Evolutionary conservation across 2,888 invertebrate species (phyloP).

Genomic region (Nipponacmea schrenckii): DNA sequence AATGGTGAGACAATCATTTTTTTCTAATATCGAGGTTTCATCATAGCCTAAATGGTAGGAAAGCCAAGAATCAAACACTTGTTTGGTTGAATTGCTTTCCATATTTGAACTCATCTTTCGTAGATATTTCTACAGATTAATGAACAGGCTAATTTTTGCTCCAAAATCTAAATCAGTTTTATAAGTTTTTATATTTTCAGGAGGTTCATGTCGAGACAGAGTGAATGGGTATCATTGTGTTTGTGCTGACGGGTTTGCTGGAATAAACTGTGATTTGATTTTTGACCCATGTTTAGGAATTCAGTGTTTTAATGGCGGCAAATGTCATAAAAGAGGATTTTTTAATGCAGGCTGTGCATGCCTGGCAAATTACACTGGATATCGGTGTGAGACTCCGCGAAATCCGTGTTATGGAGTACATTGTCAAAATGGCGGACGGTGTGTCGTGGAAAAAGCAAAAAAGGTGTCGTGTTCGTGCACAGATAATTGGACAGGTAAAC

Average conservation of each 20-base stretch:
- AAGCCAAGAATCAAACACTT: too few species aligned
- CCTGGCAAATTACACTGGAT: constrained; percentile 36
- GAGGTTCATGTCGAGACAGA: constrained; percentile 35
- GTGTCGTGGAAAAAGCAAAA: constrained; percentile 27
- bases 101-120: too few species aligned
- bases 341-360: constrained; percentile 39
- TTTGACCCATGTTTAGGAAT: constrained; percentile 39
- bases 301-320: constrained; percentile 41
- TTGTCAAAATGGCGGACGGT: constrained; percentile 32
- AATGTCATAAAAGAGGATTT: constrained; percentile 29
- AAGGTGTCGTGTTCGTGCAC: constrained; percentile 39
- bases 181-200: too few species aligned
- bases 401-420: constrained; percentile 38
- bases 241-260: constrained; percentile 31
- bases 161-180: too few species aligned
- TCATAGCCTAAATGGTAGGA: background rate
- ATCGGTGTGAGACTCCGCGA: constrained; percentile 39
- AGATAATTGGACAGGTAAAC: constrained; percentile 30
- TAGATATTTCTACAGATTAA: too few species aligned
- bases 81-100: too few species aligned
- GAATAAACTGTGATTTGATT: constrained; percentile 32
- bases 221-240: constrained; percentile 35
- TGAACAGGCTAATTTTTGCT: too few species aligned
- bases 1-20: constrained; percentile 37
- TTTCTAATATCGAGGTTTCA: background rate